phyloP scores from a whole-genome alignment of 2,797 vertebrate genomes.

The Pantherophis alleghaniensis region DNA sequence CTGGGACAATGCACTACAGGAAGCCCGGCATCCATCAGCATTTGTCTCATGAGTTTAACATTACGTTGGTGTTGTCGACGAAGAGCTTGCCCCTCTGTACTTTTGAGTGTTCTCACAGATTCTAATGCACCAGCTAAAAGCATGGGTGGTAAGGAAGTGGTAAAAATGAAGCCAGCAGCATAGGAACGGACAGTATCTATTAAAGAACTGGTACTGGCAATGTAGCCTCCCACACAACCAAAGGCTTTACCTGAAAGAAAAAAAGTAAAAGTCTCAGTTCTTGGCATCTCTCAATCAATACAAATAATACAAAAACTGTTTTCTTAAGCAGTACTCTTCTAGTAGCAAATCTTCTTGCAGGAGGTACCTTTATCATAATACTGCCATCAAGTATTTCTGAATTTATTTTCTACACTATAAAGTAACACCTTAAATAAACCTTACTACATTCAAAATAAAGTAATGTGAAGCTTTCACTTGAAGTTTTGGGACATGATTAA shows the following conservation, averaged over 20 bases:
- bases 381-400: neutral
- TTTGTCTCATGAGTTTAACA: conserved; percentile 92
- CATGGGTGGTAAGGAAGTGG: conserved; percentile 91
- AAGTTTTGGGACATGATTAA: neutral
- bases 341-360: neutral
- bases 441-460: neutral
- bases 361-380: no score
- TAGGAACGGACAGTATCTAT: conserved; percentile 81
- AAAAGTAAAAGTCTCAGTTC: neutral
- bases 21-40: conserved; percentile 94
- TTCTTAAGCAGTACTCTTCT: neutral
- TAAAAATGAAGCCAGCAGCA: conserved; percentile 82
- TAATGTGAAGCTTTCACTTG: neutral
- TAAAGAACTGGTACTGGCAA: conserved; percentile 77
- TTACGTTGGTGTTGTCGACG: conserved; percentile 94
- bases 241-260: conserved; percentile 76
- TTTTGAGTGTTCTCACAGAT: conserved; percentile 87
- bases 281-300: neutral
- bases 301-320: neutral
- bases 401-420: neutral
- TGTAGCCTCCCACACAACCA: conserved; percentile 81
- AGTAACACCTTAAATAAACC: neutral
- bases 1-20: conserved; percentile 95
- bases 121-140: conserved; percentile 87
- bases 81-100: conserved; percentile 81